Evolutionary conservation across 2,888 invertebrate genomes (phyloP), one percentile per base, ranked within the genome.

Genomic region (Lordiphosa fenestrarum): DNA sequence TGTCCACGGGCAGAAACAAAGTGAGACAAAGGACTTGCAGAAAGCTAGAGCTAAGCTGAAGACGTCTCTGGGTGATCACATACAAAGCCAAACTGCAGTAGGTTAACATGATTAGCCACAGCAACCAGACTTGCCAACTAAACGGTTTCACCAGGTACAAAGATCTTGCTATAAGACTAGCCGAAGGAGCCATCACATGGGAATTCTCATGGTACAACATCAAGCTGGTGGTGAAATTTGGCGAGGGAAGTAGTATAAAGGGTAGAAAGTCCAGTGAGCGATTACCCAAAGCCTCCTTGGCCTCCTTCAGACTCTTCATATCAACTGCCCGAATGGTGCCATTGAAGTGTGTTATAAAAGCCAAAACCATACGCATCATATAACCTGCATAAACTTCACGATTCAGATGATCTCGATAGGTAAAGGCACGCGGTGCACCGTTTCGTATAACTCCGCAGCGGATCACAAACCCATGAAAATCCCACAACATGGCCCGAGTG

Each of bases 271-370:
- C 82, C 4, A 81, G 60, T 1, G 47, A 4, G 0, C 71, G 63
- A 30, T 36, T 56, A 4, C 5, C 51, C 15, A 82, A 59, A 1
- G 72, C 66, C 4, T 50, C 53, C 1, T 51, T 44, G 0, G 61
- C 73, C 6, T 71, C 65, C 6, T 41, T 35, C 0, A 73, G 35
- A 5, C 46, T 47, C 5, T 21, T 19, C 5, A 64, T 36, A 42
- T 59, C 10, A 12, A 52, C 12, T 0, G 47, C 42, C 2, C n/a
- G 53, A 1, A 64, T 30, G 12, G 42, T 69, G 42, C 82, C 85
- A 58, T 85, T 85, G 19, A 63, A 81, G n/a, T 76, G 71, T 1
- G 23, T 30, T 2, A 78, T 77, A 7, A 85, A 85, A 4, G 68
- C 61, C 35, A 74, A 36, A 0, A 66, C 25, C 37, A 78, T 69